These are phyloP conservation scores for Hesperia comma DNA, from an alignment of 2,888 invertebrate species.

Conservation along the genomic window DNA sequence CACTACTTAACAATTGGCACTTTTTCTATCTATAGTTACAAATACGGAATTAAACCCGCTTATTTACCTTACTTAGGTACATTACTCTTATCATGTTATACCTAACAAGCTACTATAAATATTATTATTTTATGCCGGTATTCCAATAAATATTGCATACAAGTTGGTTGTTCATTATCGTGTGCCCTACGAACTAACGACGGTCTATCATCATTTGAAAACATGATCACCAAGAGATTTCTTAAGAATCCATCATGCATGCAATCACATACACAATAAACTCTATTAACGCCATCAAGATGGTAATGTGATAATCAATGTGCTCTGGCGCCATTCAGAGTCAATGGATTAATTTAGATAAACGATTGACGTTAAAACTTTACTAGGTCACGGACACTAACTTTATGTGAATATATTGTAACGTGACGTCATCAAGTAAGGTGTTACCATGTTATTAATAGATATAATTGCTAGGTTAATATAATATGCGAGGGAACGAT, in stretches of 20 bases:
- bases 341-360: conserved; percentile 48
- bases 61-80: too few species aligned
- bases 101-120: too few species aligned
- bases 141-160: background rate
- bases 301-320: conserved; percentile 48
- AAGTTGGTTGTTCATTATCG: conserved; percentile 10
- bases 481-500: too few species aligned
- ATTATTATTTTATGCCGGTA: too few species aligned
- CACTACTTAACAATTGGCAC: too few species aligned
- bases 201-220: conserved; percentile 8
- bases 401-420: conserved; percentile 14
- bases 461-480: too few species aligned
- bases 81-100: too few species aligned
- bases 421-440: conserved; percentile 24
- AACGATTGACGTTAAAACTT: conserved; percentile 46
- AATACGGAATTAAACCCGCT: too few species aligned
- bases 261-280: conserved; percentile 37
- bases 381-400: conserved; percentile 37
- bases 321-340: conserved; percentile 44
- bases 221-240: conserved; percentile 19
- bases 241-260: conserved; percentile 34
- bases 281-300: conserved; percentile 43
- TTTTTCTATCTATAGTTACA: too few species aligned
- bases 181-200: background rate
- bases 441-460: background rate